Evolutionary conservation across 2,888 invertebrate genomes (phyloP).

Genomic region (Pandemis cinnamomeana): DNA sequence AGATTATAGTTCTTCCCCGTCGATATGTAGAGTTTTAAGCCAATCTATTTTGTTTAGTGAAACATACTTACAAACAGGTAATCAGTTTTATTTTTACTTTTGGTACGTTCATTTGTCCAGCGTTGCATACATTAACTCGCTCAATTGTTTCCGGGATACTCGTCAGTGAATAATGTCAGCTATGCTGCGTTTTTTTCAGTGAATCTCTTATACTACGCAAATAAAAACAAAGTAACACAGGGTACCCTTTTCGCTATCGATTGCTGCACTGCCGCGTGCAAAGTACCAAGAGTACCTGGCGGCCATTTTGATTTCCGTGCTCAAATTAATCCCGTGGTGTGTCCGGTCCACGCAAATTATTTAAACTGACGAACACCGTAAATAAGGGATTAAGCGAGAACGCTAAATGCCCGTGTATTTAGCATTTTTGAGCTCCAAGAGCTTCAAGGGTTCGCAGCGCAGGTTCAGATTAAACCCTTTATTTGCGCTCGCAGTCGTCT

Average conservation of each 20-base stretch:
- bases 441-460: constrained; percentile 39
- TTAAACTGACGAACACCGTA: constrained; percentile 71
- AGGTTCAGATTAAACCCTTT: constrained; percentile 58
- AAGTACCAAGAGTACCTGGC: constrained; percentile 60
- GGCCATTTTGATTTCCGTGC: constrained; percentile 70
- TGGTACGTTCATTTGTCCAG: too few relatives aligned
- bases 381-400: constrained; percentile 71
- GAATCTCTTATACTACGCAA: not conserved
- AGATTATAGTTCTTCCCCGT: too few relatives aligned
- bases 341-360: constrained; percentile 72
- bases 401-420: constrained; percentile 74
- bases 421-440: constrained; percentile 60
- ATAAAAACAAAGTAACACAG: not conserved
- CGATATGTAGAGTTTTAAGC: too few relatives aligned
- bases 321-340: constrained; percentile 74
- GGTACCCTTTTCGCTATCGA: not conserved
- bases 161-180: too few relatives aligned
- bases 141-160: too few relatives aligned
- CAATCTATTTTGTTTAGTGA: too few relatives aligned
- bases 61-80: too few relatives aligned
- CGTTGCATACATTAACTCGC: too few relatives aligned
- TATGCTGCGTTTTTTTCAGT: too few relatives aligned
- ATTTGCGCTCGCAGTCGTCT: constrained; percentile 63
- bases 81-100: too few relatives aligned
- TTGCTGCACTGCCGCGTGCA: constrained; percentile 5